Evolutionary conservation across 2,888 invertebrate genomes (phyloP).

Genomic region (Latrodectus hesperus): DNA sequence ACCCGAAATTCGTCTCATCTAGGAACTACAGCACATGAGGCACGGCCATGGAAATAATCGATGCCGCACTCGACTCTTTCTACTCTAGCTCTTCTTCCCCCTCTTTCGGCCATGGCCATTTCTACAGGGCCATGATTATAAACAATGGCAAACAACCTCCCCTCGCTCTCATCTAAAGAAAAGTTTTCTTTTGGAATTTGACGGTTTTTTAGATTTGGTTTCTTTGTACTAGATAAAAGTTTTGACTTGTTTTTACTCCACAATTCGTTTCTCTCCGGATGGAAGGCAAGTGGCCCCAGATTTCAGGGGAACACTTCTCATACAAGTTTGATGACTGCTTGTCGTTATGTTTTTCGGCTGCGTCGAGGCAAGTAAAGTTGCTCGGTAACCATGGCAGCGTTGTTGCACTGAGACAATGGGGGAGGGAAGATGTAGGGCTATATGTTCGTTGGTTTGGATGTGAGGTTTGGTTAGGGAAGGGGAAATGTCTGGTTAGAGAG

Average conservation of each 20-base stretch:
- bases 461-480: no score
- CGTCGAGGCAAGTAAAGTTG: neutral
- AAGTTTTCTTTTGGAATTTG: neutral
- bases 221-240: neutral
- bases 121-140: slow-evolving; percentile 2
- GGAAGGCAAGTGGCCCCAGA: neutral
- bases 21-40: neutral
- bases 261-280: neutral
- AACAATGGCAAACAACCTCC: neutral
- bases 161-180: neutral
- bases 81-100: neutral
- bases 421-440: no score
- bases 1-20: slow-evolving; percentile 2
- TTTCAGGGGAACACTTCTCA: slow-evolving; percentile 8
- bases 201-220: neutral
- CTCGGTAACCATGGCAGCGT: neutral
- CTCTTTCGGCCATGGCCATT: neutral
- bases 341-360: neutral
- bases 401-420: neutral
- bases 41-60: slow-evolving; percentile 8
- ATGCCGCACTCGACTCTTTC: neutral
- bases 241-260: no score
- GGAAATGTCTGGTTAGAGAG: no score
- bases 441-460: no score
- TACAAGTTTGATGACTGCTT: neutral